Percentiles rank a stretch among this genome's conserved stretches.
These are phyloP conservation scores for Drosophila anceps DNA, from an alignment of 2,888 invertebrate species.

Conservation along the genomic window DNA sequence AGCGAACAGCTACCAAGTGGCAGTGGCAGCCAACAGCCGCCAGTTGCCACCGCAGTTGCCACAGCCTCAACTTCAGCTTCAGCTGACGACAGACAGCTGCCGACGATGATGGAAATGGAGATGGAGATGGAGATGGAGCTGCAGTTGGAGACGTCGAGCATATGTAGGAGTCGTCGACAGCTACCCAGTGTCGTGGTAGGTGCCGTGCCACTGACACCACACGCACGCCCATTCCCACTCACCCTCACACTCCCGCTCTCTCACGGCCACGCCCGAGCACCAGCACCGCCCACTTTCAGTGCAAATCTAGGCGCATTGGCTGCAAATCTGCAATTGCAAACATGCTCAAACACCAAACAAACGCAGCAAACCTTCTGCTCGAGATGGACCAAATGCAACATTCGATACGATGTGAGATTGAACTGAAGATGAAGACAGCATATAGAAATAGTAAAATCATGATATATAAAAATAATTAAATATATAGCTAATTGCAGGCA, in stretches of 20 bases:
- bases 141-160: conserved; percentile 37
- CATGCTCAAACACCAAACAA: conserved; percentile 14
- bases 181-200: conserved; percentile 45
- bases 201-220: conserved; percentile 71
- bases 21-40: conserved; percentile 59
- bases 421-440: too few relatives aligned
- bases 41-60: conserved; percentile 66
- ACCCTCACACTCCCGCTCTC: conserved; percentile 46
- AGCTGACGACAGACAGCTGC: conserved; percentile 54
- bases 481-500: too few relatives aligned
- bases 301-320: conserved; percentile 46
- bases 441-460: not conserved
- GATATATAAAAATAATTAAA: too few relatives aligned
- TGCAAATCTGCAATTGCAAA: conserved; percentile 56
- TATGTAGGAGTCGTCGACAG: conserved; percentile 39
- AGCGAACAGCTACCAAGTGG: conserved; percentile 28
- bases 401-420: not conserved
- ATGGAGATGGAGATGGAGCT: conserved; percentile 37
- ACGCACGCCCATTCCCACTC: conserved; percentile 59
- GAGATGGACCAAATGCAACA: conserved; percentile 12
- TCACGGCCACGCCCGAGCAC: conserved; percentile 34
- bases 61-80: conserved; percentile 42
- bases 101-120: conserved; percentile 49
- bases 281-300: conserved; percentile 6
- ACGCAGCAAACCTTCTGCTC: conserved; percentile 26